Evolutionary conservation across 1,140 invertebrate genomes (phyloP), one percentile per base, ranked within the genome.

Genomic region (Pseudomyrmex pallidus): DNA sequence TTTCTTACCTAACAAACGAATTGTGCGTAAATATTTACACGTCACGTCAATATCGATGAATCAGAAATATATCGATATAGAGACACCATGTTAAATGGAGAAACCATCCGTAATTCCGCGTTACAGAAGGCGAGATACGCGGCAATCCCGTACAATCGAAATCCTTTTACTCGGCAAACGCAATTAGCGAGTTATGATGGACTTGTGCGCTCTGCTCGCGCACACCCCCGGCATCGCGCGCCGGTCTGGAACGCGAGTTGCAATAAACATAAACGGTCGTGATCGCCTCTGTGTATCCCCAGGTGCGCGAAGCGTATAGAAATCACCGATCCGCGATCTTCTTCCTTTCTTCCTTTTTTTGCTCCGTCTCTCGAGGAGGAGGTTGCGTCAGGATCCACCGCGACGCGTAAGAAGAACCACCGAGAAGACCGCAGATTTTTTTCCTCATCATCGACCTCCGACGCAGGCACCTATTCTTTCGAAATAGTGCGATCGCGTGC

Each of bases 341-440:
- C 59, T 25, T 77, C 17, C 50, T 74, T 35, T 64, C 50, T 54
- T 64, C 50, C 48, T 59, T 62, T 64, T 64, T 83, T 74, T 74
- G 50, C 48, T n/a, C n/a, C 20, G 50, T 76, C 12, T 52, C 22
- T 52, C 22, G 54, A 12, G 8, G n/a, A 57, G 35, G 35, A 35
- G 35, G 73, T 88, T 87, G 86, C 87, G 77, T 87, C 87, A 88
- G 59, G 46, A 61, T n/a, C n/a, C 5, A 35, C 62, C 20, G 61
- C 64, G 63, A 13, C 9, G 56, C 77, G 25, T 74, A 83, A 88
- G 77, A 87, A 35, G 68, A 76, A 82, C 77, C 57, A 57, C 46
- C 83, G 67, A 62, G 44, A 62, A 82, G 86, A 87, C 87, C 87
- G 72, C 86, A 87, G 35, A 50, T 44, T 72, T 67, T 87, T 72